Conservation (phyloP, 2,797 vertebrate genomes). For the Apogon hyalosoma region DNA sequence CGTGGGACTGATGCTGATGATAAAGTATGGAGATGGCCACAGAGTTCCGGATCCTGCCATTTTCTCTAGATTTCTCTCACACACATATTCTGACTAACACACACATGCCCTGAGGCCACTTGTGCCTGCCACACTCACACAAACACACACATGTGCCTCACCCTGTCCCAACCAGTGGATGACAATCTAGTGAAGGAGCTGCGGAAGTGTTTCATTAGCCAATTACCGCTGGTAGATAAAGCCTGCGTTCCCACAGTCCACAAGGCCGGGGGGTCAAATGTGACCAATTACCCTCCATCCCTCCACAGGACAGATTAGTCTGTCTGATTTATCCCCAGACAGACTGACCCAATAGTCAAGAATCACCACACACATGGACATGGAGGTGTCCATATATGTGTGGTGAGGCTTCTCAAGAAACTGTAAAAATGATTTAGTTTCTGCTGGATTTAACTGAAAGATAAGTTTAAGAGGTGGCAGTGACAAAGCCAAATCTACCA, state of each 20-base stretch:
- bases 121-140: slow-evolving; percentile 54
- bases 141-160: slow-evolving; percentile 59
- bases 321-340: slow-evolving; percentile 82
- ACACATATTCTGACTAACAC: slow-evolving; percentile 30
- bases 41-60: slow-evolving; percentile 84
- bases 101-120: slow-evolving; percentile 57
- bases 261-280: slow-evolving; percentile 80
- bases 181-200: slow-evolving; percentile 74
- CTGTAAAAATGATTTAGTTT: not conserved
- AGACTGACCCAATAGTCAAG: slow-evolving; percentile 71
- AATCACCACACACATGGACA: slow-evolving; percentile 72
- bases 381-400: slow-evolving; percentile 21
- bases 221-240: slow-evolving; percentile 86
- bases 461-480: no score
- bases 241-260: slow-evolving; percentile 82
- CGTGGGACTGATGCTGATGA: slow-evolving; percentile 70
- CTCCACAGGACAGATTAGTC: slow-evolving; percentile 79
- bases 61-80: slow-evolving; percentile 67
- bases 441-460: no score
- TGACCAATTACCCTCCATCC: slow-evolving; percentile 84
- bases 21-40: slow-evolving; percentile 73
- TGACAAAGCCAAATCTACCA: no score
- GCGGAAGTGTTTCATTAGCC: slow-evolving; percentile 89
- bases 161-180: slow-evolving; percentile 68
- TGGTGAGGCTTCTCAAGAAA: not conserved